Percentiles rank a stretch among this genome's conserved stretches.
phyloP scores from a whole-genome alignment of 2,888 invertebrate species.

The Phengaris alcon region DNA sequence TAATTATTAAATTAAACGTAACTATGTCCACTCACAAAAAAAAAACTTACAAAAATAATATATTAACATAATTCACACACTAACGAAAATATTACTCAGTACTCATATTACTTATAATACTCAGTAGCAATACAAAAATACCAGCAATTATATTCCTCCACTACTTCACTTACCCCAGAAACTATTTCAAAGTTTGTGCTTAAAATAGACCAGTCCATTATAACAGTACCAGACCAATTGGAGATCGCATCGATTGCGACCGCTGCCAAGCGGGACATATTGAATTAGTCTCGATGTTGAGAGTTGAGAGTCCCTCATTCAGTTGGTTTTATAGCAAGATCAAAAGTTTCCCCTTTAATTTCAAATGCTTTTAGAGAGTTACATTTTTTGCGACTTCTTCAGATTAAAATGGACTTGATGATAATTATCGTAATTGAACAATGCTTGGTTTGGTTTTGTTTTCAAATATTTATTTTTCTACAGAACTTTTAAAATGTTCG shows the following conservation, averaged over 20 bases:
- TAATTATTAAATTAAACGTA: too few relatives aligned
- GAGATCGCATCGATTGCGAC: slow-evolving; percentile 24
- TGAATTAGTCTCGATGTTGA: slow-evolving; percentile 26
- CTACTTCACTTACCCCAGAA: background rate
- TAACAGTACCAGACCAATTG: slow-evolving; percentile 21
- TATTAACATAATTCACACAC: background rate
- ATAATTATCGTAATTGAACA: background rate
- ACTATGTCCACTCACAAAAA: too few relatives aligned
- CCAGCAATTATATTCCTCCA: background rate
- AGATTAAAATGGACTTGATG: background rate
- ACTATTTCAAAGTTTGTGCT: slow-evolving; percentile 11
- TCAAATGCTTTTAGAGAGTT: slow-evolving; percentile 2
- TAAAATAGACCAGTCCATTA: slow-evolving; percentile 17
- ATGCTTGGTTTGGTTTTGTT: background rate
- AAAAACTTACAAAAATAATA: too few relatives aligned
- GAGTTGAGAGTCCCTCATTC: slow-evolving; percentile 4
- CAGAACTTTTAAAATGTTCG: too few relatives aligned
- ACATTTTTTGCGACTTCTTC: background rate
- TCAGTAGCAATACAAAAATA: background rate
- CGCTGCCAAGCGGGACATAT: slow-evolving; percentile 24
- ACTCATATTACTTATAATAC: too few relatives aligned
- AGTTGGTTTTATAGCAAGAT: slow-evolving; percentile 24
- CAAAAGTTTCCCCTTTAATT: slow-evolving; percentile 12
- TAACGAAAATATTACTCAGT: background rate
- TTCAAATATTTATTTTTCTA: background rate